Evolutionary conservation across 2,888 invertebrate genomes (phyloP).

Genomic region (Macrophya annulata): DNA sequence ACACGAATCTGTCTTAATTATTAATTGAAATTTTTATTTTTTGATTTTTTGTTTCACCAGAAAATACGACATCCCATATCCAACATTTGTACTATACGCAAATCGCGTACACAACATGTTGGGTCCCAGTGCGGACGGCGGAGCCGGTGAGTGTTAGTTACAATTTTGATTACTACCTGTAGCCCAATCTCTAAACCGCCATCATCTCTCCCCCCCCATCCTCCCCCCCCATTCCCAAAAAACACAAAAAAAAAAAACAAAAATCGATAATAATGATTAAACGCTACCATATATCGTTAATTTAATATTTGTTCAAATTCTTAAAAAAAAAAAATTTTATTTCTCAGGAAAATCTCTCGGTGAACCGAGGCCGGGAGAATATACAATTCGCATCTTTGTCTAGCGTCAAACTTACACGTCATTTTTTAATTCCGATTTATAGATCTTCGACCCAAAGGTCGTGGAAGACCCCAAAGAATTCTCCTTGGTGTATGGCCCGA

Average conservation of each 20-base stretch:
- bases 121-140: constrained; percentile 95
- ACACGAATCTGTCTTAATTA: background rate
- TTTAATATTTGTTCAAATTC: background rate
- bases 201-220: too few relatives aligned
- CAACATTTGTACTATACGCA: constrained; percentile 95
- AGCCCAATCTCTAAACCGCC: background rate
- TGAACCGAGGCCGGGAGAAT: background rate
- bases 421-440: constrained; percentile 69
- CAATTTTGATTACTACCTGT: constrained; percentile 58
- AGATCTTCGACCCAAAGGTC: constrained; percentile 95
- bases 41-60: constrained; percentile 76
- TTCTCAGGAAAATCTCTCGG: too few relatives aligned
- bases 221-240: too few relatives aligned
- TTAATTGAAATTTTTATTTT: background rate
- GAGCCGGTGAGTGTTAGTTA: constrained; percentile 87
- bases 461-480: constrained; percentile 95
- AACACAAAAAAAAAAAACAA: background rate
- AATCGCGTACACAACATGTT: constrained; percentile 97
- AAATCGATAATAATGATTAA: background rate
- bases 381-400: background rate
- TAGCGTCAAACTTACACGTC: background rate
- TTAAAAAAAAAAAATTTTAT: too few relatives aligned
- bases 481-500: constrained; percentile 96
- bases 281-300: background rate
- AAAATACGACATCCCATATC: constrained; percentile 97